Evolutionary conservation across 2,113 vertebrate genomes (phyloP), one percentile per base, ranked within the genome.

Genomic region (Triplophysa tibetana): DNA sequence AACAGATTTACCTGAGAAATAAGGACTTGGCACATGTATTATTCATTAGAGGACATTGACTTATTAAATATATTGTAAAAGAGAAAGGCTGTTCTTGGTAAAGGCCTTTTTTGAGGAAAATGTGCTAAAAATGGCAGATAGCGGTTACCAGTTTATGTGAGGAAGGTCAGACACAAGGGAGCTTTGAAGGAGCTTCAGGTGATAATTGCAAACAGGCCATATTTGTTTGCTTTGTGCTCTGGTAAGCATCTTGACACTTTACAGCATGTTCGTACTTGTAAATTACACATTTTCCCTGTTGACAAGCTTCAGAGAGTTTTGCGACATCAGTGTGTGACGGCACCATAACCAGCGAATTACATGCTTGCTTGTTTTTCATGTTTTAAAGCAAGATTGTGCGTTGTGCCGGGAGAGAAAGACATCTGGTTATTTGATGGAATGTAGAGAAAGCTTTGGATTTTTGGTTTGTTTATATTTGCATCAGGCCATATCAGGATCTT

Each of bases 11-110:
- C 63, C 80, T 50, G 64, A 77, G 52, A 43, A 60, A 76, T 80
- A 62, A 60, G 3, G 58, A 73, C 60, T 73, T 1, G 23, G 12
- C 67, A 38, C 67, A 81, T 89, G 41, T 68, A 88, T 86, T 86
- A 89, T 88, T 87, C 77, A 89, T 88, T 11, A 24, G 13, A 14
- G 66, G 1, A 29, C n/a, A 88, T 85, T 80, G 76, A 86, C 80
- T 85, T 73, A 80, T 69, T 58, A 81, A 69, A 79, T 64, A 17
- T 50, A 79, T n/a, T 19, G 1, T 23, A 8, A 8, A 58, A 1
- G 54, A 58, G 19, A 19, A 8, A 60, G n/a, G 33, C 54, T 61
- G 43, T 74, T 74, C 70, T 73, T 73, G 54, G 54, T 1, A 8
- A 24, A 41, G 11, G 19, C 52, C 3, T 54, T 58, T 58, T 41